Evolutionary conservation across 2,113 vertebrate genomes (phyloP), one percentile per base, ranked within the genome.

Genomic region (Ctenomys sociabilis): DNA sequence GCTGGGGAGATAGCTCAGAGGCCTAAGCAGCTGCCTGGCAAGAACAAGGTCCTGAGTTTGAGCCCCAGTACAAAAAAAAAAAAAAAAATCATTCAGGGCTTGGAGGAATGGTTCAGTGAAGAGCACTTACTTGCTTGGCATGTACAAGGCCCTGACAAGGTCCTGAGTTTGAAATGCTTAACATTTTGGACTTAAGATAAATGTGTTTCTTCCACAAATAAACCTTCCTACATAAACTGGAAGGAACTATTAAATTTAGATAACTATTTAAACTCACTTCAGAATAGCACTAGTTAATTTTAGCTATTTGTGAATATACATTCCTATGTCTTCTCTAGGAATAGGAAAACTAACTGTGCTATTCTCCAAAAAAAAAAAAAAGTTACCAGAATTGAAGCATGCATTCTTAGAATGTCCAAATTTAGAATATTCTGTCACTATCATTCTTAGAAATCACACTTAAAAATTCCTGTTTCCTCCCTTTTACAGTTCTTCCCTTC

Each of bases 261-360:
- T 83, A 96, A 97, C 88, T 92, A 57, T 92, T 92, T 37, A 88
- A 66, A 63, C n/a, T 89, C 59, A 82, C 88, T 95, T 93, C 6
- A 49, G 81, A 88, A 95, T 78, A 96, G 90, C 63, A 90, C 81
- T 83, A 40, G 88, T 87, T 95, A 91, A 89, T 88, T 94, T 95
- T 94, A 93, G 95, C 92, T 97, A 72, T 95, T 97, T 97, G 92
- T 90, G 89, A 92, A 92, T 92, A 92, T 32, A 94, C 40, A 92
- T 88, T 88, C 82, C 95, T 97, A 94, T 96, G 91, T 86, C 94
- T 92, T 88, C 64, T 92, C 96, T 93, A 95, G 96, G 92, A 97
- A 97, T 96, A 97, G 88, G 90, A 95, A 88, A 68, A 72, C 66
- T 93, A 94, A 96, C 94, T 95, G 88, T 97, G 43, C 75, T 95